Evolutionary conservation across 2,888 invertebrate species (phyloP), one percentile per base, ranked within the genome.

Genomic region (Cyclophora punctaria): DNA sequence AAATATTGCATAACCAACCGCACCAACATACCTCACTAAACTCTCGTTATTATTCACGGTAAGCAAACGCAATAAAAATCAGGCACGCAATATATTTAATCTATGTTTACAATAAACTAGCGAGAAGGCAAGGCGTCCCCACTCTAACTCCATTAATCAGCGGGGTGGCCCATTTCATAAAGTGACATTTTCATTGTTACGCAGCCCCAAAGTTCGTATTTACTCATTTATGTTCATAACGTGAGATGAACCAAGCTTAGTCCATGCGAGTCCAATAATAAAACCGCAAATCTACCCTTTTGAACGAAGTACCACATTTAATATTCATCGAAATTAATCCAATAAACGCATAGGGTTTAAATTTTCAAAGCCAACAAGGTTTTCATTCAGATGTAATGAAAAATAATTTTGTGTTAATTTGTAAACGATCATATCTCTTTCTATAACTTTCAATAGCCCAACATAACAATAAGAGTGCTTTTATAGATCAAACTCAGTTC

Each of bases 131-230:
- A 44, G 44, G 59, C 66, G 62, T 67, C 67, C 73, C 51, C 64
- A 67, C 75, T 76, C 70, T 65, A 70, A 74, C 71, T 75, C 72
- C 84, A 85, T 86, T 84, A 83, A 85, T 85, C 85, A 85, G 75
- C 70, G 60, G 67, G 66, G 68, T 64, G 56, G 78, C 77, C 82
- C 79, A 77, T 82, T 82, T 84, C 82, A 82, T 83, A 83, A 83
- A 83, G 80, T 83, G 85, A 84, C 85, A 84, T 80, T 83, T 84
- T 84, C 83, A 83, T 86, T 86, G 85, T 85, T 78, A 68, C 68
- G 68, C 71, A 63, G 69, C 73, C 77, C 76, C 71, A 69, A 82
- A 83, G 74, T 82, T 82, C 71, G 71, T 76, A 79, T 78, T 77
- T 78, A 78, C 76, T 77, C 72, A 71, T 80, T 77, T 71, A 70